Evolutionary conservation across 2,888 invertebrate genomes (phyloP), one percentile per base, ranked within the genome.

Genomic region (Drosophila affinis): DNA sequence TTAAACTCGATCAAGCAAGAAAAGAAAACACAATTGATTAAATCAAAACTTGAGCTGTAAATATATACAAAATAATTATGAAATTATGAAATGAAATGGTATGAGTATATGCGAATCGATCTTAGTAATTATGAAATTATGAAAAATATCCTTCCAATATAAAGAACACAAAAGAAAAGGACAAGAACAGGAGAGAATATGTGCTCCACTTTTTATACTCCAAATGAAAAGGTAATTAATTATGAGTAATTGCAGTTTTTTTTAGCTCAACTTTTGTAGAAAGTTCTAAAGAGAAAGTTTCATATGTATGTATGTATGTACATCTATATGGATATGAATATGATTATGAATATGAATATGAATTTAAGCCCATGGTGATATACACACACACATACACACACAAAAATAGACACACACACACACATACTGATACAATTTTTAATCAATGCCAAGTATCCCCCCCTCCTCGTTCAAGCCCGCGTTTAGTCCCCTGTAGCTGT

Each of bases 361-460:
- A 82, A 82, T 82, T 82, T 82, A 82, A 82, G 78, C 78, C 83
- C 80, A 82, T 59, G 78, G 80, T 80, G 80, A 80, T 80, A 80
- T 77, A 74, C 78, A 77, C 47, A 75, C 46, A 67, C 34, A 79
- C 21, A 62, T 12, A 63, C 46, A 57, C 39, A 65, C 17, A 27
- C 53, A 49, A 46, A 52, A 10, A 27, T 21, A 27, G 29, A 39
- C 45, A 54, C 56, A 49, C 57, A 53, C 54, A 27, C 61, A n/a
- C 9, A 53, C 14, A 48, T 52, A 29, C 49, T 14, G 52, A 52
- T 39, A 17, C 45, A 61, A 54, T 47, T 62, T 56, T 62, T 48
- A 47, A 39, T 48, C 57, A 58, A 47, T 64, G 64, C 53, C 60
- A 60, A 64, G 57, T 24, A 49, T 60, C n/a, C 17, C 27, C 21